Conservation (phyloP, 2,797 vertebrate species). For the Acanthis flammea region DNA sequence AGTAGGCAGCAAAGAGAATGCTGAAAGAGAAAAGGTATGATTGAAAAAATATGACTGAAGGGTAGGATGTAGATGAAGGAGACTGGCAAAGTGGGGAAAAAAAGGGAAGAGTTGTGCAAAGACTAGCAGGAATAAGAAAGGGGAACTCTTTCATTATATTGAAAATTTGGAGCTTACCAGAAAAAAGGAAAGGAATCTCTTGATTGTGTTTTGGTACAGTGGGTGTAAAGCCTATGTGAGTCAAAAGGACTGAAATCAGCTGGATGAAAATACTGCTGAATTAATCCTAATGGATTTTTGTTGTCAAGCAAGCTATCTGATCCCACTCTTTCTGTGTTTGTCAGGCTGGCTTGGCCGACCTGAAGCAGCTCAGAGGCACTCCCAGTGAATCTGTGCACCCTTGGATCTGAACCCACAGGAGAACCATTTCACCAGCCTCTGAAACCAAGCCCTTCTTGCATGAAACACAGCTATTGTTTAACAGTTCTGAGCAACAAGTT, state of each 20-base stretch:
- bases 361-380: background rate
- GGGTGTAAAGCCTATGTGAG: background rate
- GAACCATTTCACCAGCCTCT: background rate
- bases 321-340: background rate
- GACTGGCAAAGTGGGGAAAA: background rate
- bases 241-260: background rate
- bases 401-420: background rate
- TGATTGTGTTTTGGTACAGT: background rate
- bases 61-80: background rate
- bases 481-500: slow-evolving; percentile 17
- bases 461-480: slow-evolving; percentile 55
- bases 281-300: background rate
- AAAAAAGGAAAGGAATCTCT: background rate
- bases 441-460: background rate
- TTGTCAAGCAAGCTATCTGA: background rate
- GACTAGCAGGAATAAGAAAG: background rate
- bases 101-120: background rate
- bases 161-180: background rate
- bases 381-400: background rate
- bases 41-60: background rate
- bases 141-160: background rate
- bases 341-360: background rate
- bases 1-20: background rate
- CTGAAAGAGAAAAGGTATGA: background rate
- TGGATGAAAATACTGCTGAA: background rate